Evolutionary conservation across 2,113 vertebrate species (phyloP).

Genomic region (Scolopax mira): DNA sequence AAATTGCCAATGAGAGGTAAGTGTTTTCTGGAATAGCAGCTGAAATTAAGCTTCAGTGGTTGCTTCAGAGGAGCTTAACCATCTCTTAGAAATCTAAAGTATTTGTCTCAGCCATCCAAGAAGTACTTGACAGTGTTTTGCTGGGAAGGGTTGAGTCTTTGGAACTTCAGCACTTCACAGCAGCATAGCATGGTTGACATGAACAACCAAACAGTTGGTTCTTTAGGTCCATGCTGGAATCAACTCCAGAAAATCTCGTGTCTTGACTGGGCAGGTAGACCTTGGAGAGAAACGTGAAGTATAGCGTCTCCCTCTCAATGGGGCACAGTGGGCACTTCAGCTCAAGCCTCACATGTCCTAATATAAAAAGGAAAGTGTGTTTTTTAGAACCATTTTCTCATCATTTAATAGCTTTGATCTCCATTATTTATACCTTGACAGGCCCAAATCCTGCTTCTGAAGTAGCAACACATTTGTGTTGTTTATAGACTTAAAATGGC

Average conservation of each 20-base stretch:
- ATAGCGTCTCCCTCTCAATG: rapidly evolving
- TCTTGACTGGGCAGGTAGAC: background rate
- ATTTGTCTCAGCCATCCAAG: background rate
- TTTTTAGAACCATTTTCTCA: background rate
- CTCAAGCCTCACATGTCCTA: background rate
- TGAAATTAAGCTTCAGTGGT: background rate
- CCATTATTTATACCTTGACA: background rate
- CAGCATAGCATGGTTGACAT: background rate
- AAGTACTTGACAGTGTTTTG: background rate
- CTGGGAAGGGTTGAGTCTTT: background rate
- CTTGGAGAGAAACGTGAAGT: background rate
- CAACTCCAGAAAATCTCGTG: background rate
- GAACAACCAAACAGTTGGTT: background rate
- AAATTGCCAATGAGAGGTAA: background rate
- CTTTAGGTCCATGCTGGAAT: background rate
- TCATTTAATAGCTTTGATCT: background rate
- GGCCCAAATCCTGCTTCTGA: background rate
- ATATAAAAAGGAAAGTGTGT: background rate
- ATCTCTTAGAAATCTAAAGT: background rate
- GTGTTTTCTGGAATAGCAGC: background rate
- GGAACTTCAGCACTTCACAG: background rate
- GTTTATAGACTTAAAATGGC: background rate
- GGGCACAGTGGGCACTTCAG: background rate
- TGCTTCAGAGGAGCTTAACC: background rate
- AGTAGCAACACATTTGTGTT: background rate